A percentile compares a stretch with the other conserved stretches of the same genome.
phyloP scores from a whole-genome alignment of 1,140 invertebrate species.

The Delia radicum region DNA sequence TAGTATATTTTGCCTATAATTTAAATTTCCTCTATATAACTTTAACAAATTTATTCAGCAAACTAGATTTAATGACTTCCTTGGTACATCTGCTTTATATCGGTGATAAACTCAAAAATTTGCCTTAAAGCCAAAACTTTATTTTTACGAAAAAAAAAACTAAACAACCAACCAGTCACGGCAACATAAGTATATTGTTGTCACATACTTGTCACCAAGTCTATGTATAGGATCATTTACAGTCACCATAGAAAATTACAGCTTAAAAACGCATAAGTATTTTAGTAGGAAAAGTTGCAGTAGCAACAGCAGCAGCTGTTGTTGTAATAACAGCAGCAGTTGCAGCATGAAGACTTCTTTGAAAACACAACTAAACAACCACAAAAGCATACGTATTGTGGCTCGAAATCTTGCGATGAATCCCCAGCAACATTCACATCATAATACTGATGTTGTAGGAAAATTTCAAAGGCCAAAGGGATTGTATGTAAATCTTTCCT shows the following conservation, averaged over 20 bases:
- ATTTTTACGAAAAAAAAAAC: neutral
- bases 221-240: constrained; percentile 11
- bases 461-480: no score
- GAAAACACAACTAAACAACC: neutral
- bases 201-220: constrained; percentile 14
- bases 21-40: neutral
- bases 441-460: no score
- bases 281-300: neutral
- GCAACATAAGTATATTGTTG: constrained; percentile 9
- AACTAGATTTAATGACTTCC: neutral
- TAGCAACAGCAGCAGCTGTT: neutral
- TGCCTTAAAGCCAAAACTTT: neutral
- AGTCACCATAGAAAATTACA: constrained; percentile 8
- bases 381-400: neutral
- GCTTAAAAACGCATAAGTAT: neutral
- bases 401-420: no score
- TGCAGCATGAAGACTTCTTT: neutral
- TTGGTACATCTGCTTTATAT: neutral
- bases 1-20: no score
- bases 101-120: neutral
- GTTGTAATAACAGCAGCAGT: neutral
- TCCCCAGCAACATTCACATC: no score
- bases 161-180: neutral
- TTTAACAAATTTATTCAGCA: no score
- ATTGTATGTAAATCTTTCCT: no score